Base-by-base conservation (phyloP, 2,888 invertebrate species). In the Acrocyrtus sp. region DNA sequence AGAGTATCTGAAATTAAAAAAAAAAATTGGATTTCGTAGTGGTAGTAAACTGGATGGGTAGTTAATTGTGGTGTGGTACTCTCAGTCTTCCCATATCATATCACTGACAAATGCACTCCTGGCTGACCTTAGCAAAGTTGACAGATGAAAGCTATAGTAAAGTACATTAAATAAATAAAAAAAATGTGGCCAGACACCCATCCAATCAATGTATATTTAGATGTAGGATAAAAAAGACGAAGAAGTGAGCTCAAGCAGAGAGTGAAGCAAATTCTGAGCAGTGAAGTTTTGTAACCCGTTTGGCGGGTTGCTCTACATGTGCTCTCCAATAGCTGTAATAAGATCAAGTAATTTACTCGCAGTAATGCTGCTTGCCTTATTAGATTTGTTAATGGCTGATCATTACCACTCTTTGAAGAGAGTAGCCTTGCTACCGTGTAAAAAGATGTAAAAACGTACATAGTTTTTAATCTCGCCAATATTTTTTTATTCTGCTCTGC, bases 91-190 rank as follows among this genome's bases (percentile, higher is more conserved):
- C 6, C 12, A 34, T 34, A 34, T 12, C 34, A 34, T 34, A 41
- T n/a, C 17, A 17, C 41, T n/a, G 15, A 4, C 41, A 41, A n/a
- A n/a, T n/a, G n/a, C n/a, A n/a, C n/a, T n/a, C 39, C 12, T 39
- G 2, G 19, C 19, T 48, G 48, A 48, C 48, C 48, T 48, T 48
- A 48, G 48, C 19, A n/a, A 48, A 48, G 48, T 48, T 48, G 48
- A 48, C 48, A 48, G 2, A 8, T 17, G 48, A 48, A 48, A 48
- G 48, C 2, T n/a, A n/a, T n/a, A n/a, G n/a, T n/a, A n/a, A n/a
- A n/a, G n/a, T n/a, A n/a, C n/a, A n/a, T n/a, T n/a, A n/a, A n/a
- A n/a, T n/a, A n/a, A n/a, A n/a, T n/a, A n/a, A n/a, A n/a, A n/a
- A n/a, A n/a, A n/a, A n/a, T n/a, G n/a, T n/a, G n/a, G n/a, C n/a